phyloP scores from a whole-genome alignment of 2,888 invertebrate genomes.

The Mechanitis messenoides region DNA sequence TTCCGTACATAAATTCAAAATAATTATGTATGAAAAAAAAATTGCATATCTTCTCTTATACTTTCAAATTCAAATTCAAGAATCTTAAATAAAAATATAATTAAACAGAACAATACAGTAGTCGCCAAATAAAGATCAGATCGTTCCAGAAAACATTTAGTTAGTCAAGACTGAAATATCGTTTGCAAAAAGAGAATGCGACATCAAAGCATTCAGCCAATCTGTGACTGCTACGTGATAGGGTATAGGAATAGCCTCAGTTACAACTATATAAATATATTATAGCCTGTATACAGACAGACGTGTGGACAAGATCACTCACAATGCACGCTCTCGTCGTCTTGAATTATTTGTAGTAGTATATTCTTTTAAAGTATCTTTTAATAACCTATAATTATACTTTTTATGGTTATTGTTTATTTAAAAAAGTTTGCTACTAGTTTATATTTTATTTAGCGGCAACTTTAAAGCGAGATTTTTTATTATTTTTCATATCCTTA shows the following conservation, averaged over 20 bases:
- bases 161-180: conserved; percentile 57
- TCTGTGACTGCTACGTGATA: conserved; percentile 65
- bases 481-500: not conserved
- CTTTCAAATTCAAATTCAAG: not conserved
- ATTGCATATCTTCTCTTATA: not conserved
- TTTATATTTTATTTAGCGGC: not conserved
- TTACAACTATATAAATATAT: conserved; percentile 26
- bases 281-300: conserved; percentile 30
- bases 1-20: too few relatives aligned
- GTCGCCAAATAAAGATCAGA: conserved; percentile 42
- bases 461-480: not conserved
- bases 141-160: conserved; percentile 69
- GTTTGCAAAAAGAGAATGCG: conserved; percentile 71
- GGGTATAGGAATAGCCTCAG: conserved; percentile 66
- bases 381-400: not conserved
- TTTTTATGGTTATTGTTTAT: not conserved
- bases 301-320: conserved; percentile 44
- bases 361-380: conserved; percentile 54
- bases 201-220: conserved; percentile 71
- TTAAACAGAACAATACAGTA: conserved; percentile 32
- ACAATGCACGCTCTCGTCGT: conserved; percentile 39
- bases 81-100: conserved; percentile 1
- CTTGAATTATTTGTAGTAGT: conserved; percentile 66
- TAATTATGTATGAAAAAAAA: too few relatives aligned
- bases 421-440: not conserved